These are phyloP conservation scores for Erynnis tages DNA, from an alignment of 2,888 invertebrate genomes.

Conservation along the genomic window DNA sequence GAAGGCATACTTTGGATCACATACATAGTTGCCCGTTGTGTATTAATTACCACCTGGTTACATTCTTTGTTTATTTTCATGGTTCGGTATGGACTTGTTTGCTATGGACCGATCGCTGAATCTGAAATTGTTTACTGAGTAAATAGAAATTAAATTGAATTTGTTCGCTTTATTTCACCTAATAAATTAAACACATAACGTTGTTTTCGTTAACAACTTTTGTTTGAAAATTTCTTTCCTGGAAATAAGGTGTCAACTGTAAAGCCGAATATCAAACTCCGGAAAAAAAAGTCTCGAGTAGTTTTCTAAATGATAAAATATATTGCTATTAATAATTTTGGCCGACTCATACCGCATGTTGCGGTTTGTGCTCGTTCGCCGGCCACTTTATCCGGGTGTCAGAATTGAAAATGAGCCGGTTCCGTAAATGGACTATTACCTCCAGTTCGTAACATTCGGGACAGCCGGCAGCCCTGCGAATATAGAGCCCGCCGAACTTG, in stretches of 20 bases:
- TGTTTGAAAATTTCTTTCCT: no score
- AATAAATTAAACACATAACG: conserved; percentile 3
- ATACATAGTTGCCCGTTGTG: conserved; percentile 54
- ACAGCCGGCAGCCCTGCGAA: conserved; percentile 61
- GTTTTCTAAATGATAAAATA: neutral
- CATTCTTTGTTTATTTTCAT: conserved; percentile 35
- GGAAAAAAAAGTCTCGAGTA: neutral
- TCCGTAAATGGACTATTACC: conserved; percentile 65
- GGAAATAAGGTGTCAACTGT: no score
- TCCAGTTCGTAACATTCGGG: conserved; percentile 45
- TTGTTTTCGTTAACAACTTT: no score
- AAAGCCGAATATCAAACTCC: neutral
- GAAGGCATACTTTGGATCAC: conserved; percentile 65
- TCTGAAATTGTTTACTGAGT: conserved; percentile 6
- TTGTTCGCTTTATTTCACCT: neutral
- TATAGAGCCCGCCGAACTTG: conserved; percentile 72
- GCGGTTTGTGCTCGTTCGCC: conserved; percentile 59
- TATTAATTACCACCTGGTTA: conserved; percentile 52
- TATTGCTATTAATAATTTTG: conserved; percentile 20
- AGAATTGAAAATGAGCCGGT: conserved; percentile 74
- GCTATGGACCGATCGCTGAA: neutral
- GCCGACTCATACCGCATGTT: conserved; percentile 47
- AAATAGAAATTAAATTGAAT: conserved; percentile 1
- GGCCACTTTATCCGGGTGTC: conserved; percentile 72
- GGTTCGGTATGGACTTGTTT: neutral